Base-by-base conservation (phyloP, 2,113 vertebrate genomes). In the Scomber japonicus region DNA sequence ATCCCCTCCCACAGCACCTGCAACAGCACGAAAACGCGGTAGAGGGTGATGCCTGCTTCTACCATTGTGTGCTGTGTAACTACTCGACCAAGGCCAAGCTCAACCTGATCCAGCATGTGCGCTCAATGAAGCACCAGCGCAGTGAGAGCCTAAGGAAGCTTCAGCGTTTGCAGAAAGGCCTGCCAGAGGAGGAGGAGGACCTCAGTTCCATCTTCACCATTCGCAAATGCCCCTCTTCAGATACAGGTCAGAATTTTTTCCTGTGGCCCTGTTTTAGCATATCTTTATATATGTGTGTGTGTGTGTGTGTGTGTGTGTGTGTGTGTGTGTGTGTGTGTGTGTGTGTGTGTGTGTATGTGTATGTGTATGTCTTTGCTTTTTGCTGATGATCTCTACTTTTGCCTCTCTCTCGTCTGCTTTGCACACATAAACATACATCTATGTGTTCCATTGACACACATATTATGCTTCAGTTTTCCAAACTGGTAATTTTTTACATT, bases 71-170 rank as follows among this genome's bases (percentile, higher is more conserved):
- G 79, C 96, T 99, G 85, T 99, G 98, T 81, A 97, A 90, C 96
- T 99, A 99, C 93, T 98, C 98, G 77, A 99, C 98, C 94, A 98
- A 98, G 96, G 98, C 98, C 96, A 99, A 99, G 94, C 96, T 99
- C 82, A 99, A 99, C 94, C 97, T 99, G 45, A 97, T 99, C 91
- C 98, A 99, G 93, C 98, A 99, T 48, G 97, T 98, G 87, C 97
- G 97, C 84, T 99, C 97, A 93, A 97, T 98, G 97, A 99, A 99
- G 84, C 98, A 99, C 92, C 98, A 99, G 94, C 97, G 97, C 53
- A 96, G 97, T 0, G 97, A 99, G 88, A 98, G 97, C 93, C 96
- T 99, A 5, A 95, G 97, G 24, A 99, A 99, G 91, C 96, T 99
- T 17, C 97, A 99, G 93, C 95, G 97, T 50, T 92, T 99, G 62